Conservation (phyloP, 2,888 invertebrate genomes). For the Eupeodes luniger region DNA sequence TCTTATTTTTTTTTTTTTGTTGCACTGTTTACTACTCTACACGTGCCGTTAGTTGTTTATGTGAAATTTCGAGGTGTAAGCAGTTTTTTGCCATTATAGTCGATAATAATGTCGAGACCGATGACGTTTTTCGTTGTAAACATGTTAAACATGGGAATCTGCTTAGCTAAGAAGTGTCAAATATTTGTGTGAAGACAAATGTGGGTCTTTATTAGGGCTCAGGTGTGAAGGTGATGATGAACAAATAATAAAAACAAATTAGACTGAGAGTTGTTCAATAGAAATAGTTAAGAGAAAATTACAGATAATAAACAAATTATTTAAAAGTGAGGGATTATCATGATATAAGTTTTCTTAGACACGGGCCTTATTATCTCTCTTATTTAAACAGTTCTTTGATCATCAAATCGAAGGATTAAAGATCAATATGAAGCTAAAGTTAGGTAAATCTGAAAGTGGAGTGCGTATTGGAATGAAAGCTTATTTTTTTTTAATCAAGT, state of each 20-base stretch:
- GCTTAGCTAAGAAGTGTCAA: constrained; percentile 60
- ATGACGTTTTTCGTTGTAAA: constrained; percentile 36
- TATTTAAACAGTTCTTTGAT: no score
- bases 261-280: background rate
- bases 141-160: constrained; percentile 66
- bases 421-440: no score
- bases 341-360: no score
- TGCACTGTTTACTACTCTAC: constrained; percentile 44
- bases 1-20: background rate
- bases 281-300: background rate
- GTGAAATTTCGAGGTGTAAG: constrained; percentile 61
- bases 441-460: no score
- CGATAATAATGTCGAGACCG: background rate
- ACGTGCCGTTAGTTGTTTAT: constrained; percentile 66
- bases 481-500: no score
- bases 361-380: no score
- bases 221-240: constrained; percentile 3
- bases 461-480: no score
- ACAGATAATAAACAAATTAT: no score
- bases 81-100: constrained; percentile 6
- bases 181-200: constrained; percentile 34
- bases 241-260: background rate
- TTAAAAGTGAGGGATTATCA: no score
- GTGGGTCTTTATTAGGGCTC: constrained; percentile 31
- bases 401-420: no score